These are phyloP conservation scores for Vicugna pacos DNA, from an alignment of 2,113 vertebrate genomes.

Conservation along the genomic window DNA sequence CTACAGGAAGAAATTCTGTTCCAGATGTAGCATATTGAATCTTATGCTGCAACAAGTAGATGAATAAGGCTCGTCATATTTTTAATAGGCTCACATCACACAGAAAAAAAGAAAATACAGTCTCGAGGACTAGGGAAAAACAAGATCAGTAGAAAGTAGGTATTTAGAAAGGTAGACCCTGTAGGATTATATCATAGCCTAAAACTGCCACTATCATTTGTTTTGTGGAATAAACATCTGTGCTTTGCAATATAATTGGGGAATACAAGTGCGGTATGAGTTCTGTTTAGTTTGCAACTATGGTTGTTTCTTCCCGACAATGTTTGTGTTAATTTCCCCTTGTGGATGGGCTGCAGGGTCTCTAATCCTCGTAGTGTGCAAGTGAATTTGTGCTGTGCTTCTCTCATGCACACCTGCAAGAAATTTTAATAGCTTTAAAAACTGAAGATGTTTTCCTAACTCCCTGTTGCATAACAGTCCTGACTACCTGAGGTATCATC, in stretches of 20 bases:
- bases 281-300: slow-evolving; percentile 87
- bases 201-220: slow-evolving; percentile 84
- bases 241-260: slow-evolving; percentile 81
- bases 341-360: slow-evolving; percentile 78
- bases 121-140: slow-evolving; percentile 21
- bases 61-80: slow-evolving; percentile 15
- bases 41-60: background rate
- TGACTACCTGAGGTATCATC: slow-evolving; percentile 83
- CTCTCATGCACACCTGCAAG: slow-evolving; percentile 88
- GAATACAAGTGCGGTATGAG: slow-evolving; percentile 80
- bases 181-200: slow-evolving; percentile 83
- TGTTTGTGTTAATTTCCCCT: slow-evolving; percentile 84
- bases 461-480: slow-evolving; percentile 83
- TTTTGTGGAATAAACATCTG: slow-evolving; percentile 88
- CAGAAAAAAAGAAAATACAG: background rate
- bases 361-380: slow-evolving; percentile 78
- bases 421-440: slow-evolving; percentile 83
- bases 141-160: slow-evolving; percentile 45
- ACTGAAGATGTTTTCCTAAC: slow-evolving; percentile 79
- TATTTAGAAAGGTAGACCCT: slow-evolving; percentile 67
- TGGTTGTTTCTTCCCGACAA: slow-evolving; percentile 75
- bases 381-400: slow-evolving; percentile 84
- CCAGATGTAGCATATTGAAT: background rate
- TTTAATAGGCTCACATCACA: slow-evolving; percentile 36
- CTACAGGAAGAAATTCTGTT: background rate